Conservation (phyloP, 2,888 invertebrate genomes). For the Papilio demoleus region DNA sequence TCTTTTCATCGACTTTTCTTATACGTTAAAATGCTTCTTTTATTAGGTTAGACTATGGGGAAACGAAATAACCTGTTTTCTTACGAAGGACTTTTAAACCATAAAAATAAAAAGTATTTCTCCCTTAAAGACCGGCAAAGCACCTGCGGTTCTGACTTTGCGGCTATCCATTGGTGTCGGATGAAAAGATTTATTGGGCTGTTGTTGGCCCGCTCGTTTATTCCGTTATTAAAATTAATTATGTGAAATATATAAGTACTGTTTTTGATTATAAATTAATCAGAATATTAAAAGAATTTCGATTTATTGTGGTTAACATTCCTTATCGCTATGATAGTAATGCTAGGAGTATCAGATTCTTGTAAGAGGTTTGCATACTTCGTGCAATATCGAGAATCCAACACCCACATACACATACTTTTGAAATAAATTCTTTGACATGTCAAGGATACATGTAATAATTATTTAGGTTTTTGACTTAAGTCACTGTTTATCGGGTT, state of each 20-base stretch:
- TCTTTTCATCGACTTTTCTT: constrained; percentile 19
- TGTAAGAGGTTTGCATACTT: constrained; percentile 32
- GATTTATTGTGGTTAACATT: background rate
- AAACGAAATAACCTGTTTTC: background rate
- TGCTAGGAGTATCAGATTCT: constrained; percentile 11
- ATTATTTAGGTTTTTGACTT: background rate
- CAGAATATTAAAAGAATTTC: background rate
- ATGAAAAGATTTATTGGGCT: no score
- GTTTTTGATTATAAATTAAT: no score
- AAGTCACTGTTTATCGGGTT: background rate
- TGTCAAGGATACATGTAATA: background rate
- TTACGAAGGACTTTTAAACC: background rate
- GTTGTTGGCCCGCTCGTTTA: no score
- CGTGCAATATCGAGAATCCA: constrained; percentile 12
- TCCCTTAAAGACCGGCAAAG: no score
- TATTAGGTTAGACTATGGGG: background rate
- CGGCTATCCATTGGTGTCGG: no score
- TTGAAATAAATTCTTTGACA: background rate
- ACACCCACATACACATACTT: constrained; percentile 7
- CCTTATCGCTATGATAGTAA: constrained; percentile 15
- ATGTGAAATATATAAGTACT: no score
- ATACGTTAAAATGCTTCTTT: constrained; percentile 4
- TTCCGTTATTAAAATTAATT: no score
- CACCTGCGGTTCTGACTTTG: no score
- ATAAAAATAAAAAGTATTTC: no score